Percentiles rank a stretch among this genome's conserved stretches.
Evolutionary conservation across 2,797 vertebrate genomes (phyloP).

Genomic region (Schizopygopsis pylzovi): DNA sequence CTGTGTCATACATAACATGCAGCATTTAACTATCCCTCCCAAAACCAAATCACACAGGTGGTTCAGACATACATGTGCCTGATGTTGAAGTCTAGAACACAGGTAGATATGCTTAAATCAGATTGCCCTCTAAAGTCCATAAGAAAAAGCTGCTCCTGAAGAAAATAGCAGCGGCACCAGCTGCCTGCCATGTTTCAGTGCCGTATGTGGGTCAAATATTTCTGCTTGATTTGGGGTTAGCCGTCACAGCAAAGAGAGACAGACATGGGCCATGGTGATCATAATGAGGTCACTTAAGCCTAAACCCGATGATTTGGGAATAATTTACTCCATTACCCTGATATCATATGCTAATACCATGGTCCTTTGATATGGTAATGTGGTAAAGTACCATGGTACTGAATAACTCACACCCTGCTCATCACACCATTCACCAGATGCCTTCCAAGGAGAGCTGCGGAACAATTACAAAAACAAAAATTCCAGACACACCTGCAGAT

Average conservation of each 20-base stretch:
- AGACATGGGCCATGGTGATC: constrained; percentile 18
- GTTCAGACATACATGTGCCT: constrained; percentile 50
- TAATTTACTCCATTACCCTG: constrained; percentile 5
- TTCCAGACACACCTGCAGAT: not conserved
- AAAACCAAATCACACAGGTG: constrained; percentile 38
- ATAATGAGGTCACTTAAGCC: constrained; percentile 43
- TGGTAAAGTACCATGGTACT: not conserved
- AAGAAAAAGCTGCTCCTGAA: constrained; percentile 62
- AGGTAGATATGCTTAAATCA: constrained; percentile 63
- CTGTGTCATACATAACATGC: not conserved
- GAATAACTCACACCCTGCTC: constrained; percentile 5
- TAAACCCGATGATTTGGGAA: not conserved
- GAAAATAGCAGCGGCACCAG: constrained; percentile 45
- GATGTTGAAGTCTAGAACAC: constrained; percentile 49
- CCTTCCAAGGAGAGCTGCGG: not conserved
- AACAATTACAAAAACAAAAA: not conserved
- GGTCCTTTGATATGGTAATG: constrained; percentile 23
- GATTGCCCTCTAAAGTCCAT: constrained; percentile 62
- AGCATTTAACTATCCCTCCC: not conserved
- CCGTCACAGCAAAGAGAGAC: constrained; percentile 40
- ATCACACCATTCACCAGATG: not conserved
- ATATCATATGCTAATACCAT: not conserved
- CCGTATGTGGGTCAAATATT: constrained; percentile 62
- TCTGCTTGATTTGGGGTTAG: constrained; percentile 47
- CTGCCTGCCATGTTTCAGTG: constrained; percentile 57